Conservation (phyloP, 2,797 vertebrate genomes). For the Falco cherrug region DNA sequence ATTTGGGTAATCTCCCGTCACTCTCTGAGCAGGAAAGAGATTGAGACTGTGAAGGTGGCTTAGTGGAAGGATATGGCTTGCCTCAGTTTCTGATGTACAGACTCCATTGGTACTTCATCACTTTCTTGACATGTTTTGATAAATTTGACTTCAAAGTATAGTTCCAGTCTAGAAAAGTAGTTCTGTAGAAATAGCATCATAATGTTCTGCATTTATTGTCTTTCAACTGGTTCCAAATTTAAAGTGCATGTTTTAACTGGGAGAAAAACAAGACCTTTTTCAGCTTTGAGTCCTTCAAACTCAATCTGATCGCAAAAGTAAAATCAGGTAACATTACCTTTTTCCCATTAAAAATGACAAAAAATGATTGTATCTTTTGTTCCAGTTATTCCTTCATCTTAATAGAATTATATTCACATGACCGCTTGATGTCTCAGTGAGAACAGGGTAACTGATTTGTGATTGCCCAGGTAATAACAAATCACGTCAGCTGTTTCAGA, state of each 20-base stretch:
- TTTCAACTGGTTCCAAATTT: constrained; percentile 14
- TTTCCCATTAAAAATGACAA: not conserved
- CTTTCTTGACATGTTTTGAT: constrained; percentile 37
- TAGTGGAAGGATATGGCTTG: not conserved
- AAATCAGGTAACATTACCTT: not conserved
- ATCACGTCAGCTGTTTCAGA: not conserved
- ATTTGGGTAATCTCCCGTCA: not conserved
- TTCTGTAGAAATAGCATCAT: constrained; percentile 4
- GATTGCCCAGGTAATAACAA: not conserved
- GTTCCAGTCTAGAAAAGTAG: constrained; percentile 4
- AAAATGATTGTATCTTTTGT: not conserved
- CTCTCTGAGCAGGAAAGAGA: not conserved
- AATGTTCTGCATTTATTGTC: not conserved
- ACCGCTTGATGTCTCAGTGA: not conserved
- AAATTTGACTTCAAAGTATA: constrained; percentile 29
- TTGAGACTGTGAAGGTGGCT: not conserved
- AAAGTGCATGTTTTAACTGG: not conserved
- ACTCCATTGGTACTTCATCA: not conserved
- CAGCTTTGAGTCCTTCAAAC: not conserved
- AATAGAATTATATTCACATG: not conserved
- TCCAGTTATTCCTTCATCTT: not conserved
- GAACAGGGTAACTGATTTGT: not conserved
- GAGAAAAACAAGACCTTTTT: not conserved
- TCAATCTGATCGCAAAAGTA: not conserved
- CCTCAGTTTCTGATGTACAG: not conserved